These are phyloP conservation scores for Iguana delicatissima DNA, from an alignment of 2,797 vertebrate genomes.

Conservation along the genomic window DNA sequence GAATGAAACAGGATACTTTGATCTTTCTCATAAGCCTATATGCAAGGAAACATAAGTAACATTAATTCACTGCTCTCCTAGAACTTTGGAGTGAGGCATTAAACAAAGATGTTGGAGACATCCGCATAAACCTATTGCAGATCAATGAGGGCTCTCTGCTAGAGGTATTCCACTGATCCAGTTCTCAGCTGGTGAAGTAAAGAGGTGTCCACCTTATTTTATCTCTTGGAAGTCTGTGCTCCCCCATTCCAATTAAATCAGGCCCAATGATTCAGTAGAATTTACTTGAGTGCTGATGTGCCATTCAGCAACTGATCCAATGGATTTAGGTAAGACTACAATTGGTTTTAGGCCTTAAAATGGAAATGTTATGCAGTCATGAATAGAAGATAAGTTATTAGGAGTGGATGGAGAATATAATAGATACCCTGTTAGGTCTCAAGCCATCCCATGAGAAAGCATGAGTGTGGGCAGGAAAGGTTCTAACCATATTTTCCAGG, in stretches of 20 bases:
- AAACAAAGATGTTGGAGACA: background rate
- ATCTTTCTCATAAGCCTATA: background rate
- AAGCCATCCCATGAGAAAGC: slow-evolving; percentile 18
- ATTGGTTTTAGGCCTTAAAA: background rate
- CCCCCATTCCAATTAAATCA: too few species aligned
- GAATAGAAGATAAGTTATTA: slow-evolving; percentile 12
- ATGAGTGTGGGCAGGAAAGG: background rate
- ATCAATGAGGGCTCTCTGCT: background rate
- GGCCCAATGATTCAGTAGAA: too few species aligned
- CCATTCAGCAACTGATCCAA: too few species aligned
- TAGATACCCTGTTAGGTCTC: slow-evolving; percentile 16
- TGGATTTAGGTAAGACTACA: too few species aligned
- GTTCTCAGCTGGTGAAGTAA: background rate
- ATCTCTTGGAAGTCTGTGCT: background rate
- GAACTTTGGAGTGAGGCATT: background rate
- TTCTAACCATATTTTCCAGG: slow-evolving; percentile 40
- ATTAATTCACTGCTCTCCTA: background rate
- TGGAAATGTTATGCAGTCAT: background rate
- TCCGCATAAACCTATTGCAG: background rate
- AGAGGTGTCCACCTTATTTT: background rate
- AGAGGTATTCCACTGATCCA: background rate
- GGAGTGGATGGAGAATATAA: background rate
- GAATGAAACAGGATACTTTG: background rate
- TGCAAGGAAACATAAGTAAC: background rate
- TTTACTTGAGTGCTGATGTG: too few species aligned